These are phyloP conservation scores for Drosophila aff. DNA, from an alignment of 1,140 invertebrate species.

Conservation along the genomic window DNA sequence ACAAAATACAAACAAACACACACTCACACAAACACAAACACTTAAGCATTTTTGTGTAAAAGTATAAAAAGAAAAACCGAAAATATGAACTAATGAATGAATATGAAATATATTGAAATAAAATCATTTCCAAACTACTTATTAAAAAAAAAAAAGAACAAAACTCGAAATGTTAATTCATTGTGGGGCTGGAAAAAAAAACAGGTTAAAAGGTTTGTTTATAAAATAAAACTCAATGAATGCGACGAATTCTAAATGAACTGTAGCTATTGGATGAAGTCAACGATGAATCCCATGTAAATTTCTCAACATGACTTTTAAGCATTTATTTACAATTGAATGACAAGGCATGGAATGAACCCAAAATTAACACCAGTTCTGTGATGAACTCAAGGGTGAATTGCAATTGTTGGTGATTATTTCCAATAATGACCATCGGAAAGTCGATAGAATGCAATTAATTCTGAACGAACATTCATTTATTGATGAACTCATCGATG, in stretches of 20 bases:
- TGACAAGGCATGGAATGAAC: no score
- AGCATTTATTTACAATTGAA: no score
- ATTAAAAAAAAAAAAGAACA: slow-evolving; percentile 43
- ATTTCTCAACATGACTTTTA: no score
- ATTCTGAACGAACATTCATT: no score
- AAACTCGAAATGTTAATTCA: background rate
- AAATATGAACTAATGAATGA: slow-evolving; percentile 80
- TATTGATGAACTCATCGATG: background rate
- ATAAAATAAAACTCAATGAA: background rate
- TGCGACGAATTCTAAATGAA: background rate
- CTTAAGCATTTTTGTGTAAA: slow-evolving; percentile 77
- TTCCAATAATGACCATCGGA: no score
- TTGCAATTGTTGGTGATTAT: no score
- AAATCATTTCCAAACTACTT: slow-evolving; percentile 80
- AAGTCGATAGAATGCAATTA: no score
- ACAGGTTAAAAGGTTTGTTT: background rate
- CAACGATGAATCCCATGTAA: no score
- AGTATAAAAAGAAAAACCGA: slow-evolving; percentile 55
- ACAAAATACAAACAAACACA: slow-evolving; percentile 1
- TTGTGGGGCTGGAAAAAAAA: background rate
- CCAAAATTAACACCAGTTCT: no score
- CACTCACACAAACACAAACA: slow-evolving; percentile 22
- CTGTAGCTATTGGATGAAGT: background rate
- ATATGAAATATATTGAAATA: slow-evolving; percentile 82
- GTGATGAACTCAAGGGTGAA: no score